phyloP scores from a whole-genome alignment of 1,140 invertebrate species.

The Bombus impatiens region DNA sequence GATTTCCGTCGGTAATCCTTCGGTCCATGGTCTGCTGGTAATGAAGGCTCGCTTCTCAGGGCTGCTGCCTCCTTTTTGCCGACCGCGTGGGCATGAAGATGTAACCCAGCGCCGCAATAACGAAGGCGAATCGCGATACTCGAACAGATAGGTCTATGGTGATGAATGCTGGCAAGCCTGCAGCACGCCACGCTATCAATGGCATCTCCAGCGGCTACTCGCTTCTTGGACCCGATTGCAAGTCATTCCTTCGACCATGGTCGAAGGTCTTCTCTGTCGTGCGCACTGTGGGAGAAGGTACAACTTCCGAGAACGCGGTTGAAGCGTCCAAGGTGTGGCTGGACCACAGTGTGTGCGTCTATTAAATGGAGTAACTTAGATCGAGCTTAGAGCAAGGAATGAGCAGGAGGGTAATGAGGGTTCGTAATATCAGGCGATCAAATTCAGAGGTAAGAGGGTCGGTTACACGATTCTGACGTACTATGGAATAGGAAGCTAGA shows the following conservation, averaged over 20 bases:
- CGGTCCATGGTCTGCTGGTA: conserved; percentile 31
- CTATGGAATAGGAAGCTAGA: background rate
- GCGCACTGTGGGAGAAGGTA: background rate
- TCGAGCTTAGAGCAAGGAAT: background rate
- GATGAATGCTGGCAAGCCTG: conserved; percentile 68
- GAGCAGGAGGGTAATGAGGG: background rate
- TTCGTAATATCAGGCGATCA: background rate
- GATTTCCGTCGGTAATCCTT: conserved; percentile 39
- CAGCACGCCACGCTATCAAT: conserved; percentile 63
- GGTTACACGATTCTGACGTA: background rate
- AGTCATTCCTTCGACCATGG: conserved; percentile 57
- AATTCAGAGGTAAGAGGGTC: background rate
- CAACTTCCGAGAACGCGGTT: conserved; percentile 21
- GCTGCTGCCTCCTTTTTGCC: conserved; percentile 1
- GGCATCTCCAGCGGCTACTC: conserved; percentile 61
- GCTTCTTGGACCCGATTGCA: conserved; percentile 52
- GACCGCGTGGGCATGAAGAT: conserved; percentile 63
- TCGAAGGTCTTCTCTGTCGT: background rate
- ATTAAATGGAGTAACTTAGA: conserved; percentile 15
- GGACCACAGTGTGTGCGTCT: conserved; percentile 4
- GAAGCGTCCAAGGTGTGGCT: conserved; percentile 31
- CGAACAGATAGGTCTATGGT: conserved; percentile 64
- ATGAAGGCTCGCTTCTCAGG: conserved; percentile 38
- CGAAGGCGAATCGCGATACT: conserved; percentile 64
- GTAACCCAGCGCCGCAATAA: conserved; percentile 65